Evolutionary conservation across 2,797 vertebrate species (phyloP), one percentile per base, ranked within the genome.

Genomic region (Cyclopterus lumpus): DNA sequence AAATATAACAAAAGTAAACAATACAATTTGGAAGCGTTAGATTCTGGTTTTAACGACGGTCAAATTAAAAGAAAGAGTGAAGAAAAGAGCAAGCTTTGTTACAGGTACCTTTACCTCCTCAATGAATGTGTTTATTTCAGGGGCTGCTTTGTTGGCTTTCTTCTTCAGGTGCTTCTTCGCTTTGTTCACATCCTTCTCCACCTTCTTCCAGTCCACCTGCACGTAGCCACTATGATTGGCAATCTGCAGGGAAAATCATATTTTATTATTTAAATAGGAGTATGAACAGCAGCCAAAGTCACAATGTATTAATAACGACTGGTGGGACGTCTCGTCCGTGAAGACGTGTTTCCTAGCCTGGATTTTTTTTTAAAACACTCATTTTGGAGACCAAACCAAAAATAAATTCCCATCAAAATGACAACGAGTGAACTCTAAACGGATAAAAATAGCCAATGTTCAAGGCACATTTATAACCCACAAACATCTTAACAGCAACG

Each of bases 111-210:
- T 88, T 93, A 99, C 98, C 97, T 99, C 97, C 95, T 99, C 97
- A 80, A 99, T 96, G 76, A 97, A 93, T 51, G 95, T 97, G 93
- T 96, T 97, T 75, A 99, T 96, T 95, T 99, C 97, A 14, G 98
- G 97, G 2, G 95, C 96, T 83, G 97, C 97, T 92, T 97, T 98
- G 91, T 97, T 97, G 3, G 97, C 98, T 73, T 96, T 96, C 89
- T 98, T 99, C 93, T 98, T 99, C 75, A 99, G 93, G 89, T 97
- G 97, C 85, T 97, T 97, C 91, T 99, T 99, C 20, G 98, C 98
- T 94, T 98, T 99, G 93, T 98, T 99, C 75, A 99, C 97, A 77
- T 99, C 98, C 87, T 98, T 99, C 93, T 99, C 97, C 86, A 99
- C 97, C 91, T 98, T 97, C 88, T 98, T 98, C 98, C 98, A 99